Evolutionary conservation across 2,797 vertebrate species (phyloP), one percentile per base, ranked within the genome.

Genomic region (Balearica regulorum): DNA sequence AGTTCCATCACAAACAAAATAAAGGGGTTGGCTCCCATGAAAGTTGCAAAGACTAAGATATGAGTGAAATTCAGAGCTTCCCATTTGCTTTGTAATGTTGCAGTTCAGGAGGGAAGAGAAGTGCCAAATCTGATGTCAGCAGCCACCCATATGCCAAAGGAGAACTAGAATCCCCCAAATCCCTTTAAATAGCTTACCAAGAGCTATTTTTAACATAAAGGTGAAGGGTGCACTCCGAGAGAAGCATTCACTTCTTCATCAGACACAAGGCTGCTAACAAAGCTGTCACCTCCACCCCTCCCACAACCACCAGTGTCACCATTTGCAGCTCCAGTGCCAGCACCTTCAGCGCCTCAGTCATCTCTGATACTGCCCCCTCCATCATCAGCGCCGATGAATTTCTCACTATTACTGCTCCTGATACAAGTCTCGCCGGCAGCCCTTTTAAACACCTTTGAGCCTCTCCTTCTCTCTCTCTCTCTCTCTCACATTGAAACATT

Each of bases 361-460:
- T 70, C 49, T 89, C 80, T 64, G 83, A 91, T 54, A 81, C 92
- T 90, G 81, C 93, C 89, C 75, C 82, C 39, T 90, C 94, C 60
- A 96, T 96, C 96, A 94, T 57, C 94, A 87, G 53, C 83, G 51
- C 55, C 1, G 2, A 77, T 54, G 88, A 90, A 92, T 94, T 95
- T 94, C 80, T 95, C 81, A 68, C 88, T 92, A 21, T 92, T 87
- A 64, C 75, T 80, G 75, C 73, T 90, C 55, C 83, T 79, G 88
- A 85, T 73, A 60, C 77, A 87, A 87, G 77, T 55, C 93, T 90
- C 43, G 3, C 93, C 93, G 95, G 91, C 73, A 95, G 90, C 78
- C 90, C 80, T 96, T 94, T 95, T 83, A 89, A 95, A 95, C 94
- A 97, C 91, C 93, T 96, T 95, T 96, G 93, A 94, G 93, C 77